These are phyloP conservation scores for Pipistrellus nathusii DNA, from an alignment of 2,797 vertebrate genomes.

Conservation along the genomic window DNA sequence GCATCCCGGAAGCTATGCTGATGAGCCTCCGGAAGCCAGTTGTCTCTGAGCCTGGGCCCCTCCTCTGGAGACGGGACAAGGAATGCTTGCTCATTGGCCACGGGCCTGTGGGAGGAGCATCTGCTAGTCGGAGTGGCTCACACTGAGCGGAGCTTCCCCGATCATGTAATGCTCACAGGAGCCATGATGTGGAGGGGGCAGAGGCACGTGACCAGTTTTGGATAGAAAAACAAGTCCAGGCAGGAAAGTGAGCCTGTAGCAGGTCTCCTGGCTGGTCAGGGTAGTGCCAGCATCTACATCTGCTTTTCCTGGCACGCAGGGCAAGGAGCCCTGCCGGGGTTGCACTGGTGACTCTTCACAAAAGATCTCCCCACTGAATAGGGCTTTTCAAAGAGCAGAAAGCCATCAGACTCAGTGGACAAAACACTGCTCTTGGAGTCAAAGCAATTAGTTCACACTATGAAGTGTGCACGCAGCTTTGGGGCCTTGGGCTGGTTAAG, in stretches of 20 bases:
- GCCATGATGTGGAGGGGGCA: too few relatives aligned
- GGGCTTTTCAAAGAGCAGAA: not conserved
- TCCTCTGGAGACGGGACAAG: too few relatives aligned
- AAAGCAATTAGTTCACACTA: not conserved
- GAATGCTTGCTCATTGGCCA: not conserved
- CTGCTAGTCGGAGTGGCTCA: not conserved
- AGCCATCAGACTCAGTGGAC: not conserved
- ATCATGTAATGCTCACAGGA: not conserved
- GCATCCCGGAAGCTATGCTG: not conserved
- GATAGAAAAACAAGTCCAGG: not conserved
- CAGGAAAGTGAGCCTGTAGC: not conserved
- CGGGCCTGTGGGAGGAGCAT: not conserved
- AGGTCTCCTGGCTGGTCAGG: not conserved
- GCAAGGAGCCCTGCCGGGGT: not conserved
- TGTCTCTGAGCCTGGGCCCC: not conserved
- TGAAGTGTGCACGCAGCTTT: not conserved
- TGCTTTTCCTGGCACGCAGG: not conserved
- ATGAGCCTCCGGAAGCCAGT: not conserved
- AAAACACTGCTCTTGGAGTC: not conserved
- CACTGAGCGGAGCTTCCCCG: not conserved
- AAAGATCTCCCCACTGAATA: not conserved
- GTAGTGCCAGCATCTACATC: not conserved
- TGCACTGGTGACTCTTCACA: not conserved
- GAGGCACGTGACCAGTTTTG: not conserved
- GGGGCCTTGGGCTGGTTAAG: not conserved